Conservation (phyloP, 2,888 invertebrate genomes). For the Drosophila antonietae region DNA sequence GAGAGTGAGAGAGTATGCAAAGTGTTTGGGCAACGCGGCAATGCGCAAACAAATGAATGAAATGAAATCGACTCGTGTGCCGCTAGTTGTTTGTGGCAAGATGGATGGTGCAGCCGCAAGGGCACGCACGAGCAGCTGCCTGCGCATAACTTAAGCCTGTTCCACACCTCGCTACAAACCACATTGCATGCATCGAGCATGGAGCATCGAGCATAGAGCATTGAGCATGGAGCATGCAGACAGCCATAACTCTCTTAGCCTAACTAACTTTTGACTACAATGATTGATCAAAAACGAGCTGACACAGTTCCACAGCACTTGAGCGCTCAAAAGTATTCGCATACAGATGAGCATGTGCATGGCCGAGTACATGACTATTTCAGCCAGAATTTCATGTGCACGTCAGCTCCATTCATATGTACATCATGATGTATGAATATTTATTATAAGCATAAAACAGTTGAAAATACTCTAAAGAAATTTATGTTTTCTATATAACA, state of each 20-base stretch:
- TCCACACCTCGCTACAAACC: background rate
- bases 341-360: background rate
- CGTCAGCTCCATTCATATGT: background rate
- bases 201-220: too few species aligned
- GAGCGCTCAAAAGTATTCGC: slow-evolving; percentile 5
- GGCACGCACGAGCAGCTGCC: slow-evolving; percentile 67
- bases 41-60: slow-evolving; percentile 72
- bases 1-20: slow-evolving; percentile 43
- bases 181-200: background rate
- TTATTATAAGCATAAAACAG: background rate
- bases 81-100: slow-evolving; percentile 42
- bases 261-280: slow-evolving; percentile 11
- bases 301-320: slow-evolving; percentile 31
- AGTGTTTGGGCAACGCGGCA: slow-evolving; percentile 63
- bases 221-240: background rate
- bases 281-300: slow-evolving; percentile 36
- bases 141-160: slow-evolving; percentile 59
- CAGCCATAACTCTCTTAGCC: slow-evolving; percentile 9
- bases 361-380: background rate
- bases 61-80: slow-evolving; percentile 54
- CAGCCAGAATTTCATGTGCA: background rate
- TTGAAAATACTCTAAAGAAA: background rate
- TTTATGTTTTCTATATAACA: background rate
- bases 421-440: slow-evolving; percentile 4
- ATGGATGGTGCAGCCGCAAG: slow-evolving; percentile 56